These are phyloP conservation scores for Rhamphomyia laevipes DNA, from an alignment of 2,888 invertebrate genomes.

Conservation along the genomic window DNA sequence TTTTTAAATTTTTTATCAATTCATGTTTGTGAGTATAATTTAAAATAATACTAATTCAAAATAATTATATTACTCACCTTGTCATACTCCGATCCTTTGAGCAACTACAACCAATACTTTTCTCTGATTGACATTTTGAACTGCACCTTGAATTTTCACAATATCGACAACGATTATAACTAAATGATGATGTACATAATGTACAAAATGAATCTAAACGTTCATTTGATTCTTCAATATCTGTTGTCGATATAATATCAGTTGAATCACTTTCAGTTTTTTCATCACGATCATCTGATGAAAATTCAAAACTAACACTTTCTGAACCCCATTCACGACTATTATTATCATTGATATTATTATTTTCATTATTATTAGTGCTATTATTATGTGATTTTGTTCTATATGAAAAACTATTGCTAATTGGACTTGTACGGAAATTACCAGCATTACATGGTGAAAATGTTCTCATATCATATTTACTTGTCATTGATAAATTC, in stretches of 20 bases:
- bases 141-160: constrained; percentile 34
- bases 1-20: too few species aligned
- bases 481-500: constrained; percentile 37
- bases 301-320: constrained; percentile 28
- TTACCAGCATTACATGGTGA: constrained; percentile 22
- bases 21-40: too few species aligned
- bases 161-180: constrained; percentile 33
- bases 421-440: constrained; percentile 20
- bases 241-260: background rate
- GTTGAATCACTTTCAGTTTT: constrained; percentile 6
- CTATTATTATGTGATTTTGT: constrained; percentile 13
- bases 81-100: constrained; percentile 13
- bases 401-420: constrained; percentile 20
- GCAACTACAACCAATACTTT: constrained; percentile 21
- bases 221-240: constrained; percentile 6
- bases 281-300: constrained; percentile 25
- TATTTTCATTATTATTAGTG: constrained; percentile 18
- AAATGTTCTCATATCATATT: constrained; percentile 28
- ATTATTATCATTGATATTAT: constrained; percentile 4
- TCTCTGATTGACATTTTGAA: constrained; percentile 33
- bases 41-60: too few species aligned
- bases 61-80: constrained; percentile 14
- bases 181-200: constrained; percentile 37
- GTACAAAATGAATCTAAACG: constrained; percentile 35
- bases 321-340: constrained; percentile 20